Percentiles rank a stretch among this genome's conserved stretches.
These are phyloP conservation scores for Drosophila murphyi DNA, from an alignment of 1,140 invertebrate species.

Conservation along the genomic window DNA sequence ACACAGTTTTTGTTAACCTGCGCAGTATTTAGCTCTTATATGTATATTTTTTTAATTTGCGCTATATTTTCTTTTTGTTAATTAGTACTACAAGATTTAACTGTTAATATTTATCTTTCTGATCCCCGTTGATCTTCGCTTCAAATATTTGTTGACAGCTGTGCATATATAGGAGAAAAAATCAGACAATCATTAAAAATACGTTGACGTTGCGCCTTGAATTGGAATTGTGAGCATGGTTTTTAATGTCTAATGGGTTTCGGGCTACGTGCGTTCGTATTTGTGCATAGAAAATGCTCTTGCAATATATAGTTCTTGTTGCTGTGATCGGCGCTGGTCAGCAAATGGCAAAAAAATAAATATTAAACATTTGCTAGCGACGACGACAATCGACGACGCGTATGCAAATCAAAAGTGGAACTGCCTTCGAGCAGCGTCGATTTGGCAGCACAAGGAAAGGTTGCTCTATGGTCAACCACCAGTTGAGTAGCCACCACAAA, in stretches of 20 bases:
- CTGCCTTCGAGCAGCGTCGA: conserved; percentile 18
- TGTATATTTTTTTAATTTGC: too few species aligned
- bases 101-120: too few species aligned
- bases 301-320: conserved; percentile 72
- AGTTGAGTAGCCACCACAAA: conserved; percentile 20
- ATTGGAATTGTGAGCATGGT: conserved; percentile 54
- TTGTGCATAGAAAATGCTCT: conserved; percentile 51
- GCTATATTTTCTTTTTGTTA: too few species aligned
- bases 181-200: conserved; percentile 21
- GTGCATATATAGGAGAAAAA: not conserved
- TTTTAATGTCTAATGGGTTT: conserved; percentile 53
- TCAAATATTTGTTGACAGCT: not conserved
- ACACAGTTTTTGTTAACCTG: too few species aligned
- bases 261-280: conserved; percentile 35
- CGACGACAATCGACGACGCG: conserved; percentile 24
- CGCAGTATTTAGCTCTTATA: too few species aligned
- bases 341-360: conserved; percentile 78
- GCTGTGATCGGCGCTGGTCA: conserved; percentile 79
- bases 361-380: conserved; percentile 65
- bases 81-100: too few species aligned
- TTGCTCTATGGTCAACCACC: conserved; percentile 40
- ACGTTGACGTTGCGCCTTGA: conserved; percentile 50
- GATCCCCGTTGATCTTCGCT: not conserved
- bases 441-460: conserved; percentile 41
- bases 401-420: conserved; percentile 53